These are phyloP conservation scores for Caenorhabditis afra DNA, from an alignment of 2,888 invertebrate genomes.

Conservation along the genomic window DNA sequence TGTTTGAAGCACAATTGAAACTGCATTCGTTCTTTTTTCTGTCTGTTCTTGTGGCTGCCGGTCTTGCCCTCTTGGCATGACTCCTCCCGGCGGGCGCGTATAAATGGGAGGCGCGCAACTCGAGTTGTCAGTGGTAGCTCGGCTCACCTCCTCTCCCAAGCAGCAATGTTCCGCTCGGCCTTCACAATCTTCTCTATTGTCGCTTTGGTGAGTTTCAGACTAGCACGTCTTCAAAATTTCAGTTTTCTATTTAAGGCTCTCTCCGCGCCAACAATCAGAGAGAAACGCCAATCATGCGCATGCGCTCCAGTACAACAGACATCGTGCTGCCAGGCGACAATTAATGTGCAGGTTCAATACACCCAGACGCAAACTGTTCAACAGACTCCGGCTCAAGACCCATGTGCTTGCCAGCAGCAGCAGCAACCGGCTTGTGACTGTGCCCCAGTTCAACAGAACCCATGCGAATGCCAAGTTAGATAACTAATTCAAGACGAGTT, in stretches of 20 bases:
- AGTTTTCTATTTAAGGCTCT: conserved; percentile 56
- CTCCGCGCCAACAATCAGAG: conserved; percentile 60
- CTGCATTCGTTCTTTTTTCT: conserved; percentile 55
- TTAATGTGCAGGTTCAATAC: conserved; percentile 56
- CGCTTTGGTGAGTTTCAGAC: conserved; percentile 39
- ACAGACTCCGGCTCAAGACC: conserved; percentile 45
- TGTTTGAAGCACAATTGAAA: conserved; percentile 59
- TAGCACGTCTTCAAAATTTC: background rate
- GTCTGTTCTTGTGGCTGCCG: conserved; percentile 55
- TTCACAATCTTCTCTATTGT: conserved; percentile 52
- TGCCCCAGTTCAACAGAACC: conserved; percentile 45
- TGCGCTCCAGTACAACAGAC: conserved; percentile 58
- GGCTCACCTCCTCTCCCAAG: conserved; percentile 38
- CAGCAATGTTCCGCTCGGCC: conserved; percentile 58
- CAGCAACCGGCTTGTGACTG: conserved; percentile 52
- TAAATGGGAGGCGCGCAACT: conserved; percentile 55
- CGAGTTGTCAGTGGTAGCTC: conserved; percentile 61
- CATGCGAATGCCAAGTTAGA: conserved; percentile 28
- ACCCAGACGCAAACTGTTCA: conserved; percentile 36
- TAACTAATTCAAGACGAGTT: background rate
- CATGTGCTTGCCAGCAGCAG: conserved; percentile 58
- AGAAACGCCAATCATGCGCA: conserved; percentile 66
- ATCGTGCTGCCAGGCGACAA: conserved; percentile 44
- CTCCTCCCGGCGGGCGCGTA: conserved; percentile 59
- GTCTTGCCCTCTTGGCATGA: conserved; percentile 58